Conservation (phyloP, 2,113 vertebrate genomes). For the Chascanopsetta lugubris region DNA sequence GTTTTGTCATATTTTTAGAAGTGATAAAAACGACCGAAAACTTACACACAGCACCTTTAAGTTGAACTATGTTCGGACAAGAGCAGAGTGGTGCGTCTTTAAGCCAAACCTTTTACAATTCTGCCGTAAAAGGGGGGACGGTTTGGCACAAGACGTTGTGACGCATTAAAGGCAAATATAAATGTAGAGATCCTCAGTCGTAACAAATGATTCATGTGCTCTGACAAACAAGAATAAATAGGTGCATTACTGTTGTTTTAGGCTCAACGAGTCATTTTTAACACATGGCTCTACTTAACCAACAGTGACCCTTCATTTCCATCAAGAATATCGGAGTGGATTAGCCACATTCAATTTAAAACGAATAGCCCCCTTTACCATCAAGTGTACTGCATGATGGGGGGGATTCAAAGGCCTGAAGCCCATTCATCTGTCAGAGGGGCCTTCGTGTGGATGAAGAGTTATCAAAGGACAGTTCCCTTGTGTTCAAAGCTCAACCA, state of each 20-base stretch:
- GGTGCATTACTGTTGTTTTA: conserved; percentile 12
- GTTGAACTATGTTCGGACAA: neutral
- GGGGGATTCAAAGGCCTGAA: conserved; percentile 39
- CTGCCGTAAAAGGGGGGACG: neutral
- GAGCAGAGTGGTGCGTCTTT: neutral
- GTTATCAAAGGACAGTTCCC: conserved; percentile 19
- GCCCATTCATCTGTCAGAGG: conserved; percentile 33
- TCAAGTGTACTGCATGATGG: conserved; percentile 25
- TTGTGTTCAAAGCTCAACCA: conserved; percentile 19
- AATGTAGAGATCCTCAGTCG: conserved; percentile 1
- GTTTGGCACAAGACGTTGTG: conserved; percentile 19
- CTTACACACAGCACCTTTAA: no score
- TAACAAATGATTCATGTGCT: conserved; percentile 5
- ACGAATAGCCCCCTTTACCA: conserved; percentile 23
- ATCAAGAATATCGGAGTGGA: conserved; percentile 52
- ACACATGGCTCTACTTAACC: conserved; percentile 45
- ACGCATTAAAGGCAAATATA: conserved; percentile 12
- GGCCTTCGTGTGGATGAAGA: conserved; percentile 23
- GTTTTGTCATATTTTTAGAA: no score
- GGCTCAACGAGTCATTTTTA: conserved; percentile 14
- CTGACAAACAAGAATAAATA: conserved; percentile 19
- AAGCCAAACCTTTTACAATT: neutral
- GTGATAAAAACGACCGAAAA: no score
- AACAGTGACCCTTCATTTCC: conserved; percentile 59
- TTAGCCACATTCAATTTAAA: conserved; percentile 38